Conservation (phyloP, 2,888 invertebrate genomes). For the Autographa pulchrina region DNA sequence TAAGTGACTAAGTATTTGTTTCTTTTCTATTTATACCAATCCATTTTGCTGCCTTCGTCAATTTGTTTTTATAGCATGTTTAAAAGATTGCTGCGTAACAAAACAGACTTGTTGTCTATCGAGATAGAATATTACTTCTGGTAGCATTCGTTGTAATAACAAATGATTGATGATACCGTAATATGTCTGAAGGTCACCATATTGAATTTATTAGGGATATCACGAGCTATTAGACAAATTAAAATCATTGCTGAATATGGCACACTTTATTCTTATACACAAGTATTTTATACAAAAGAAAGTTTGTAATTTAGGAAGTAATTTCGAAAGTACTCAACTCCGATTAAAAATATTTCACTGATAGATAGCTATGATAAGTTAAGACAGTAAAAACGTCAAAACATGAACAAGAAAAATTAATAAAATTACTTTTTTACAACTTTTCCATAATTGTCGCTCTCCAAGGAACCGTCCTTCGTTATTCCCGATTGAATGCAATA, state of each 20-base stretch:
- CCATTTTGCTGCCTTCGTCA: neutral
- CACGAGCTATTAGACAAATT: neutral
- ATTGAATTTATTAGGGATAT: neutral
- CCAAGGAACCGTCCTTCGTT: too few relatives aligned
- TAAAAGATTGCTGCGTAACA: neutral
- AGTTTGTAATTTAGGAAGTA: too few relatives aligned
- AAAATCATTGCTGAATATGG: too few relatives aligned
- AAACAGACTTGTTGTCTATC: neutral
- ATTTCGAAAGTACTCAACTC: too few relatives aligned
- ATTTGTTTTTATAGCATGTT: constrained; percentile 1
- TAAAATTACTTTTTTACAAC: neutral
- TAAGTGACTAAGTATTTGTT: constrained; percentile 4
- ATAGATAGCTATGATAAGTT: too few relatives aligned
- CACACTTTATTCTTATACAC: too few relatives aligned
- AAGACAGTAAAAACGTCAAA: too few relatives aligned
- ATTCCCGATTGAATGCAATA: neutral
- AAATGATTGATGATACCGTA: constrained; percentile 3
- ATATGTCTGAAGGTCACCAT: neutral
- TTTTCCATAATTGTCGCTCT: neutral
- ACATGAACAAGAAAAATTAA: too few relatives aligned
- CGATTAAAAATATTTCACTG: too few relatives aligned
- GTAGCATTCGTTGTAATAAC: constrained; percentile 6
- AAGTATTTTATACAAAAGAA: too few relatives aligned
- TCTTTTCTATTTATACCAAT: constrained; percentile 2
- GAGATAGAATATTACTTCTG: neutral